Base-by-base conservation (phyloP, 2,797 vertebrate species). In the Dicrostonyx torquatus region DNA sequence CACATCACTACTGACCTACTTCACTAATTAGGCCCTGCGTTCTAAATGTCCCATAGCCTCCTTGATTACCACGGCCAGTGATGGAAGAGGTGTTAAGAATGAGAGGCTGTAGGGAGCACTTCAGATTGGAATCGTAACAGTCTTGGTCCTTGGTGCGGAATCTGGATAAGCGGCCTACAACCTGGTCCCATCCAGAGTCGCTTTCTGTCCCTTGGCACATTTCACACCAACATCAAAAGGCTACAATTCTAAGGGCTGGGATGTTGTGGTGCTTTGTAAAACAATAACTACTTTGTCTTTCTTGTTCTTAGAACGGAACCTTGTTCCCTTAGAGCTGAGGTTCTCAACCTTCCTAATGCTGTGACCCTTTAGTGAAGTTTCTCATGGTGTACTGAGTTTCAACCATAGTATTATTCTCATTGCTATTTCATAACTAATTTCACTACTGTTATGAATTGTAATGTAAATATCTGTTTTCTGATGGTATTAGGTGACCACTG, bases 161-260 rank as follows among this genome's bases (percentile, higher is more conserved):
- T 11, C 4, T 20, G 11, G 43, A 37, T 34, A 22, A 40, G 37
- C 4, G 53, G 13, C 31, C 73, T 66, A 34, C 17, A 14, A 6
- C 0, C n/a, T 6, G 60, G 15, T 1, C 11, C 45, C 22, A 6
- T 7, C 37, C 37, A 17, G 10, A 0, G 22, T 5, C 11, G 6
- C 7, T 45, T 6, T 75, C 8, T 8, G n/a, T 5, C 6, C 15
- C 6, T 48, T 24, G 1, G 1, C 22, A 1, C 15, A 1, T 20
- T 9, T 66, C 55, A 43, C 6, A 29, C 15, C 43, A 31, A 34
- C 17, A 24, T 10, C 1, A 43, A 43, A 10, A 26, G 55, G 22
- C 48, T 34, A 4, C 5, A 73, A 7, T 17, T 43, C 43, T 17
- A 40, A 45, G 43, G 43, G 6, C 37, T 70, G 29, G 58, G 60